A percentile compares a stretch with the other conserved stretches of the same genome.
These are phyloP conservation scores for Trissolcus japonicus DNA, from an alignment of 2,888 invertebrate genomes.

Conservation along the genomic window DNA sequence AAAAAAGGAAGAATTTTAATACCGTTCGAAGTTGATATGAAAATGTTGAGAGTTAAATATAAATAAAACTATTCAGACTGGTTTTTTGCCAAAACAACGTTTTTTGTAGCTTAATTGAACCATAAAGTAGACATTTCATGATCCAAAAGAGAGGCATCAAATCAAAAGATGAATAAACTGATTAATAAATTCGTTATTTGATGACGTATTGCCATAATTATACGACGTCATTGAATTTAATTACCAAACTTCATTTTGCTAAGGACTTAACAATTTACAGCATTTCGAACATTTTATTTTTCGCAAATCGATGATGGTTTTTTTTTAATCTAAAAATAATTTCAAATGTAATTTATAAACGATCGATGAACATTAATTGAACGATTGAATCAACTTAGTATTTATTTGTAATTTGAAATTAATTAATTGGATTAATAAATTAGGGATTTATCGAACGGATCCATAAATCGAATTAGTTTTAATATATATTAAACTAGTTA, in stretches of 20 bases:
- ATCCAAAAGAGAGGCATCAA: background rate
- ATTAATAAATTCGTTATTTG: constrained; percentile 6
- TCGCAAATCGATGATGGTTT: background rate
- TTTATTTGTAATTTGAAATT: too few relatives aligned
- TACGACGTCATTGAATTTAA: constrained; percentile 19
- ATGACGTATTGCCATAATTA: constrained; percentile 28
- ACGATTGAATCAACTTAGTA: too few relatives aligned
- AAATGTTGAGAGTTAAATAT: background rate
- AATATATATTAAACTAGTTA: constrained; percentile 4
- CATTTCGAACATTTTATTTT: background rate
- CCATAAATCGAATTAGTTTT: background rate
- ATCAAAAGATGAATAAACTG: background rate
- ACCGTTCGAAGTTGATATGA: background rate
- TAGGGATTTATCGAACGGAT: too few relatives aligned
- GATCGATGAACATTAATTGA: too few relatives aligned
- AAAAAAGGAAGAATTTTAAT: constrained; percentile 8
- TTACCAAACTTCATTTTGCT: constrained; percentile 24
- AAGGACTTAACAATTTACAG: background rate
- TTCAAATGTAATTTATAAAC: too few relatives aligned
- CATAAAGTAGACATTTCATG: background rate
- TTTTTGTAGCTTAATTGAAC: background rate
- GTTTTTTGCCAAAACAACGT: background rate
- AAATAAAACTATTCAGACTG: background rate
- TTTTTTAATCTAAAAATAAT: too few relatives aligned
- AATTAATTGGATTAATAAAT: too few relatives aligned